phyloP scores from a whole-genome alignment of 2,797 vertebrate species.

The Eidolon dupreanum region DNA sequence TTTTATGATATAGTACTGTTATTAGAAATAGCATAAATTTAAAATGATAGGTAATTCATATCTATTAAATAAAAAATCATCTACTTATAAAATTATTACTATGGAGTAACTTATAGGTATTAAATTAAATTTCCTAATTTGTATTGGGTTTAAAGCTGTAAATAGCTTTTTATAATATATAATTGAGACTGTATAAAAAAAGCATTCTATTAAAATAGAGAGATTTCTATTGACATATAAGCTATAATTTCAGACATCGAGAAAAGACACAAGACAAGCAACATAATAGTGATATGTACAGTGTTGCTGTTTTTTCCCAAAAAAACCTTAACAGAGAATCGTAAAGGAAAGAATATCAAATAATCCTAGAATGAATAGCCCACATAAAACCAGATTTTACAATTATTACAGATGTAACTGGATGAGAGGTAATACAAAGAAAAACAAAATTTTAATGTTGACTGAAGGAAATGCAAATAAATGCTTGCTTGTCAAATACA shows the following conservation, averaged over 20 bases:
- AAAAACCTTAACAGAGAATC: conserved; percentile 54
- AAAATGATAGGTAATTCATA: conserved; percentile 78
- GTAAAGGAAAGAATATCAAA: conserved; percentile 65
- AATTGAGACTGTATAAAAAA: conserved; percentile 65
- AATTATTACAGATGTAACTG: conserved; percentile 44
- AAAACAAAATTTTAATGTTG: conserved; percentile 50
- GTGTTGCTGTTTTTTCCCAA: neutral
- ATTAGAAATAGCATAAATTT: conserved; percentile 81
- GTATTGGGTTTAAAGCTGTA: conserved; percentile 64
- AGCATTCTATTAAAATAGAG: conserved; percentile 44
- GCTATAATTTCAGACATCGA: conserved; percentile 59
- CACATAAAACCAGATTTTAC: neutral
- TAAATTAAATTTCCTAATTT: conserved; percentile 78
- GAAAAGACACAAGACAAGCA: conserved; percentile 44
- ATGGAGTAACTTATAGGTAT: conserved; percentile 60
- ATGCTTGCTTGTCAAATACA: neutral
- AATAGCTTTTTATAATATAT: conserved; percentile 71
- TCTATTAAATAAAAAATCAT: conserved; percentile 80
- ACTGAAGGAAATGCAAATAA: conserved; percentile 34
- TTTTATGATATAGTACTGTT: conserved; percentile 71
- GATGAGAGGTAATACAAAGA: conserved; percentile 47
- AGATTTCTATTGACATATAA: conserved; percentile 63
- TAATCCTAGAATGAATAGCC: conserved; percentile 65
- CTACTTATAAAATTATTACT: conserved; percentile 76
- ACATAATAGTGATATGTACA: conserved; percentile 15